Evolutionary conservation across 2,888 invertebrate species (phyloP).

Genomic region (Cecidostiba fungosa): DNA sequence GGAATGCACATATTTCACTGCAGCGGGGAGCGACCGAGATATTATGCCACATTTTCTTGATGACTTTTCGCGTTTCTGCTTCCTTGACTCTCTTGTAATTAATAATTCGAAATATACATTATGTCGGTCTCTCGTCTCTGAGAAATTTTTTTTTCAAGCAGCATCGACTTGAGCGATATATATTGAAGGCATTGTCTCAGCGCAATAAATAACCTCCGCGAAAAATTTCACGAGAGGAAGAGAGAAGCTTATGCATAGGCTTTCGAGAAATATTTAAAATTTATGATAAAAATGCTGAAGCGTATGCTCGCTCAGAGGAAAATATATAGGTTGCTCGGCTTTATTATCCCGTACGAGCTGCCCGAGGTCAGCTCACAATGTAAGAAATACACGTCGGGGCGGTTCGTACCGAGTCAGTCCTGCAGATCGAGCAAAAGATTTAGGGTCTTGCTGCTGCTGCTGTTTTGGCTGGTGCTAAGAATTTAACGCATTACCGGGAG

Average conservation of each 20-base stretch:
- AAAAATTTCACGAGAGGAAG: not conserved
- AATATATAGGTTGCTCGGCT: conserved; percentile 47
- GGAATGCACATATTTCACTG: conserved; percentile 1
- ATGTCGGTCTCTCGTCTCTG: not conserved
- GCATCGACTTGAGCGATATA: not conserved
- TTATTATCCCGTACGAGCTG: conserved; percentile 38
- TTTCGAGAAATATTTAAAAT: conserved; percentile 47
- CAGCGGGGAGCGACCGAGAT: not conserved
- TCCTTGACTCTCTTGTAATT: conserved; percentile 19
- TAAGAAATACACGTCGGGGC: conserved; percentile 36
- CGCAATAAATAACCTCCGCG: conserved; percentile 40
- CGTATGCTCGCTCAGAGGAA: not conserved
- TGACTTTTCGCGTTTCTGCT: conserved; percentile 15
- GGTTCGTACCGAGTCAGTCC: conserved; percentile 20
- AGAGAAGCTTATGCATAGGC: not conserved
- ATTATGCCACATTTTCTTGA: conserved; percentile 14
- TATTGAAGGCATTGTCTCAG: conserved; percentile 15
- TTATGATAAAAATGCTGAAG: conserved; percentile 54
- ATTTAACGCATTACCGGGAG: conserved; percentile 76
- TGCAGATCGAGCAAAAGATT: conserved; percentile 44
- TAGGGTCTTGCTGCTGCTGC: conserved; percentile 26
- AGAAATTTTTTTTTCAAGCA: not conserved
- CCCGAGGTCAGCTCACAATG: conserved; percentile 49
- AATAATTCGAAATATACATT: not conserved
- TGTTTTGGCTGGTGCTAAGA: conserved; percentile 66